Evolutionary conservation across 1,140 invertebrate species (phyloP), one percentile per base, ranked within the genome.

Genomic region (Amphibalanus amphitrite): DNA sequence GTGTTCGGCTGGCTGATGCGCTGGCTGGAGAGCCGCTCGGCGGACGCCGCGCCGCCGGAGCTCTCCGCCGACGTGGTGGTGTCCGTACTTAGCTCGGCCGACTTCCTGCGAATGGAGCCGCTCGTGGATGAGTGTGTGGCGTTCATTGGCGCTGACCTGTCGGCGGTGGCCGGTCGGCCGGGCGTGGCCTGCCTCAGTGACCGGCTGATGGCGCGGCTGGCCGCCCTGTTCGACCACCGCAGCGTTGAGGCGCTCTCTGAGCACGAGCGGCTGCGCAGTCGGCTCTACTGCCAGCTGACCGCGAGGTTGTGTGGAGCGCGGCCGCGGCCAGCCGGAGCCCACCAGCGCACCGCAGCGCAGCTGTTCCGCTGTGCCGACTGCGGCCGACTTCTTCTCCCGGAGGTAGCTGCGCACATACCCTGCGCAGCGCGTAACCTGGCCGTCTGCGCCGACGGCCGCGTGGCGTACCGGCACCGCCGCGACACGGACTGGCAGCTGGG

Each of bases 1-100:
- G 89, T 90, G 74, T 97, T 97, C 79, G 93, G 97, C 75, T 97
- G 93, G 93, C 81, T 97, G n/a, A 94, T 97, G 88, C 86, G 88
- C 74, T 97, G 93, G 91, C 90, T 95, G 23, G 82, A 83, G 74
- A 72, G 79, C 69, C 74, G 75, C 20, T 71, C 76, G 30, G 73
- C 68, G 0, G 72, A 74, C 33, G 74, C 71, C 64, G 72, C 0
- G 28, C 23, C 65, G 26, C 26, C 65, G n/a, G 0, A 8, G 17
- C 84, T 86, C 59, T 81, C 86, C 70, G 84, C 86, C 65, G 28
- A 67, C n/a, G 8, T 28, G 10, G 65, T 67, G 10, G 3, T 67
- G 3, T 28, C 92, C 0, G 91, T 97, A 70, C 83, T 95, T 72
- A 91, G 96, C 0, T 96, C 93, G 0, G 93, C 94, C 0, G 90